These are phyloP conservation scores for Aurelia aurita DNA, from an alignment of 30 jellyfish, hydroid and myxozoan genomes.

Conservation along the genomic window DNA sequence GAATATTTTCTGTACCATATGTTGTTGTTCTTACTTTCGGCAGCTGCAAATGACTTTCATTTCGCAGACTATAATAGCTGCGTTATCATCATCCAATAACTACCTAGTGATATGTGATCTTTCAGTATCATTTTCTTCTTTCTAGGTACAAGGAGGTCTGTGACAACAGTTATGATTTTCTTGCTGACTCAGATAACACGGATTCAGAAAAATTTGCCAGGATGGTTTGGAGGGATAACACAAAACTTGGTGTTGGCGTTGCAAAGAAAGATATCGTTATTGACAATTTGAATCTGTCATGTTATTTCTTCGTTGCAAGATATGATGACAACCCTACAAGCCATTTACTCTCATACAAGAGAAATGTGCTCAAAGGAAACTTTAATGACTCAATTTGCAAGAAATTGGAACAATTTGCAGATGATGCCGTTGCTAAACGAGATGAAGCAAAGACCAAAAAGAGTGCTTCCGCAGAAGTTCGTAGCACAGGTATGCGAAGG, in stretches of 20 bases:
- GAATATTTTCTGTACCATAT: too few species aligned
- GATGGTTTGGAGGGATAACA: conserved; percentile 81
- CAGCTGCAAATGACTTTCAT: too few species aligned
- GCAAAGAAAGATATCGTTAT: conserved; percentile 70
- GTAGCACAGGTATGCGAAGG: conserved; percentile 13
- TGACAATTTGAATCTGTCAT: conserved; percentile 62
- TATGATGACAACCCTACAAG: conserved; percentile 60
- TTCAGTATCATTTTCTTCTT: neutral
- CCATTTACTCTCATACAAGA: conserved; percentile 47
- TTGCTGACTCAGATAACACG: conserved; percentile 60
- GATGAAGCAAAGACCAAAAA: conserved; percentile 2
- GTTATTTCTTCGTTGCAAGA: conserved; percentile 88
- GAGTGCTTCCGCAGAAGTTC: conserved; percentile 1
- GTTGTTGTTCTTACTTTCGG: too few species aligned
- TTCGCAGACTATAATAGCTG: too few species aligned
- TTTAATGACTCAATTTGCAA: conserved; percentile 72
- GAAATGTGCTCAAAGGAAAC: conserved; percentile 57
- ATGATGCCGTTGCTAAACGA: conserved; percentile 25
- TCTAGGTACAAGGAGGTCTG: conserved; percentile 94
- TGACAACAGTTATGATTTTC: conserved; percentile 74
- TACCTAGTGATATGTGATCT: too few species aligned
- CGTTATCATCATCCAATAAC: too few species aligned
- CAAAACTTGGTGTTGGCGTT: conserved; percentile 86
- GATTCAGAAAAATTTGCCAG: conserved; percentile 76
- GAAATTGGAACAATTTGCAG: conserved; percentile 47